Evolutionary conservation across 2,797 vertebrate species (phyloP).

Genomic region (Hapalemur alaotrensis): DNA sequence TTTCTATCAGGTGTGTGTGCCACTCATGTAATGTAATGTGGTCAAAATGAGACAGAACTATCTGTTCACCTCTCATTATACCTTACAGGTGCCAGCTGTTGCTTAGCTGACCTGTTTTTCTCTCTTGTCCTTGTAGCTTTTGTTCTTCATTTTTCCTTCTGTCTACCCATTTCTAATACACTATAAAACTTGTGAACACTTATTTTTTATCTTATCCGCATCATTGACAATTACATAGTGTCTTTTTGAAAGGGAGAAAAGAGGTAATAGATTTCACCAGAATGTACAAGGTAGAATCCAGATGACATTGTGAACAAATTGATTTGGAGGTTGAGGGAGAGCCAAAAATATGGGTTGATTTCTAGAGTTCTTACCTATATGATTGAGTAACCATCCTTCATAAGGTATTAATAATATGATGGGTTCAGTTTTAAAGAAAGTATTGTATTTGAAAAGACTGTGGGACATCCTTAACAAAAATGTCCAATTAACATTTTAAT

Average conservation of each 20-base stretch:
- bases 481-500: not conserved
- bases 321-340: not conserved
- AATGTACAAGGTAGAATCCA: not conserved
- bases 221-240: not conserved
- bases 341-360: not conserved
- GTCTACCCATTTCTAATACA: not conserved
- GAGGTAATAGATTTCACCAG: not conserved
- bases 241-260: conserved; percentile 1
- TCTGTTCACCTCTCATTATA: not conserved
- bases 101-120: not conserved
- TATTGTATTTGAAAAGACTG: not conserved
- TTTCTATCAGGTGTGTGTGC: not conserved
- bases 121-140: not conserved
- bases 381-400: not conserved
- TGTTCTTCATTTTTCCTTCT: not conserved
- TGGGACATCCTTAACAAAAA: not conserved
- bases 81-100: not conserved
- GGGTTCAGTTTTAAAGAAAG: not conserved
- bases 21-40: not conserved
- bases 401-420: not conserved
- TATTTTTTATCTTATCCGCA: not conserved
- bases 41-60: not conserved
- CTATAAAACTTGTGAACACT: not conserved
- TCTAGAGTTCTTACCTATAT: not conserved
- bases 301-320: not conserved